phyloP scores from a whole-genome alignment of 2,888 invertebrate species.

The Polymixis flavicincta region DNA sequence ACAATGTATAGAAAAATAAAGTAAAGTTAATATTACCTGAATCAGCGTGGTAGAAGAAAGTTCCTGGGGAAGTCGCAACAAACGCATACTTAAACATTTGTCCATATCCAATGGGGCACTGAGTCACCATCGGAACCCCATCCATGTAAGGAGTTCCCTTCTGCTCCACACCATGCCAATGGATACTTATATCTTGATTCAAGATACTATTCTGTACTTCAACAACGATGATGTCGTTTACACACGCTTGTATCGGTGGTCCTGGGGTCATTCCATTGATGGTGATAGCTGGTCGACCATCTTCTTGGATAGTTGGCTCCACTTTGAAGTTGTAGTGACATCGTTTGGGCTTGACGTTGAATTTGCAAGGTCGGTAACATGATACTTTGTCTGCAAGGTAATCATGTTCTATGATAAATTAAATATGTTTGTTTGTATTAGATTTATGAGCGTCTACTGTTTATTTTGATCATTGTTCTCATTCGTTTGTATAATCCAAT shows the following conservation, averaged over 20 bases:
- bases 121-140: slow-evolving; percentile 94
- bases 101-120: slow-evolving; percentile 93
- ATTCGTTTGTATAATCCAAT: not conserved
- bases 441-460: not conserved
- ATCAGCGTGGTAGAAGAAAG: slow-evolving; percentile 94
- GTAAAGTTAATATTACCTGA: slow-evolving; percentile 78
- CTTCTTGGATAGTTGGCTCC: slow-evolving; percentile 77
- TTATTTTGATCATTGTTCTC: not conserved
- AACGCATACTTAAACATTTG: slow-evolving; percentile 94
- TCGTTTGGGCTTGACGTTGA: slow-evolving; percentile 86
- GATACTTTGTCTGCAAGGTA: slow-evolving; percentile 80
- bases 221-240: slow-evolving; percentile 93
- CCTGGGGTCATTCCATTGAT: slow-evolving; percentile 87
- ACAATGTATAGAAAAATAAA: not conserved
- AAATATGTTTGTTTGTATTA: not conserved
- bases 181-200: slow-evolving; percentile 92
- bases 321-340: slow-evolving; percentile 85
- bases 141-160: slow-evolving; percentile 93
- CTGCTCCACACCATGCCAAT: slow-evolving; percentile 94
- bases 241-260: slow-evolving; percentile 92
- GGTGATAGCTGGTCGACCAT: slow-evolving; percentile 78
- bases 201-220: slow-evolving; percentile 93
- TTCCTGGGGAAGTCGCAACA: slow-evolving; percentile 92
- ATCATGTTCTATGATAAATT: slow-evolving; percentile 5
- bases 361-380: slow-evolving; percentile 88